These are phyloP conservation scores for Eumerus sabulonum DNA, from an alignment of 2,888 invertebrate genomes.

Conservation along the genomic window DNA sequence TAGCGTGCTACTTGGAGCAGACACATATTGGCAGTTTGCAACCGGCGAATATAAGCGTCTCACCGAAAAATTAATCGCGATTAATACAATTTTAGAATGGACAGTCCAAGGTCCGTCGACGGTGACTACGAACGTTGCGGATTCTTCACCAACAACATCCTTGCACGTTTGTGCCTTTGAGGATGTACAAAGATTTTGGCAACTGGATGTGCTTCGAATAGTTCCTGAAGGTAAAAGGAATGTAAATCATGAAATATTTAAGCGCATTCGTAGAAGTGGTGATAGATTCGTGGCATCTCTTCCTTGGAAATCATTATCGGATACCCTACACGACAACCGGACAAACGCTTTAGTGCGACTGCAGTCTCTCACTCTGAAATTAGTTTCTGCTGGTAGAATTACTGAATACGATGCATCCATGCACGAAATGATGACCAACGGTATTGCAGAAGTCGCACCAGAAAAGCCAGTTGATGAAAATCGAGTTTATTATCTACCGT, in stretches of 20 bases:
- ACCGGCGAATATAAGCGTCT: constrained; percentile 37
- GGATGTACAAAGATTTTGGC: constrained; percentile 31
- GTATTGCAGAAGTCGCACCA: constrained; percentile 20
- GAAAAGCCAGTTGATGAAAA: not conserved
- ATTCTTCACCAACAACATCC: constrained; percentile 14
- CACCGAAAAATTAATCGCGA: constrained; percentile 21
- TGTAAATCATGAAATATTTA: constrained; percentile 16
- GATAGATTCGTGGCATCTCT: constrained; percentile 35
- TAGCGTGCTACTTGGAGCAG: constrained; percentile 29
- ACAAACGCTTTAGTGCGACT: constrained; percentile 38
- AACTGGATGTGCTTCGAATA: constrained; percentile 38
- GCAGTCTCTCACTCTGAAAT: constrained; percentile 23
- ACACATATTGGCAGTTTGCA: constrained; percentile 52
- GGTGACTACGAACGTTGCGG: not conserved
- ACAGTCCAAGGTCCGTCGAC: constrained; percentile 45
- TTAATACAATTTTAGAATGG: constrained; percentile 39
- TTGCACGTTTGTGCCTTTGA: constrained; percentile 27
- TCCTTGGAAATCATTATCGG: constrained; percentile 29
- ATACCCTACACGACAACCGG: constrained; percentile 24
- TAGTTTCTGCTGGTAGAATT: constrained; percentile 27
- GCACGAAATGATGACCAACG: constrained; percentile 24
- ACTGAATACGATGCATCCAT: constrained; percentile 35
- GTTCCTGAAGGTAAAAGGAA: not conserved
- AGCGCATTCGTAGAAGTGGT: constrained; percentile 20
- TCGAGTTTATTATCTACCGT: constrained; percentile 34